A percentile compares a stretch with the other conserved stretches of the same genome.
phyloP scores from a whole-genome alignment of 2,113 vertebrate species.

The Todiramphus chloris region DNA sequence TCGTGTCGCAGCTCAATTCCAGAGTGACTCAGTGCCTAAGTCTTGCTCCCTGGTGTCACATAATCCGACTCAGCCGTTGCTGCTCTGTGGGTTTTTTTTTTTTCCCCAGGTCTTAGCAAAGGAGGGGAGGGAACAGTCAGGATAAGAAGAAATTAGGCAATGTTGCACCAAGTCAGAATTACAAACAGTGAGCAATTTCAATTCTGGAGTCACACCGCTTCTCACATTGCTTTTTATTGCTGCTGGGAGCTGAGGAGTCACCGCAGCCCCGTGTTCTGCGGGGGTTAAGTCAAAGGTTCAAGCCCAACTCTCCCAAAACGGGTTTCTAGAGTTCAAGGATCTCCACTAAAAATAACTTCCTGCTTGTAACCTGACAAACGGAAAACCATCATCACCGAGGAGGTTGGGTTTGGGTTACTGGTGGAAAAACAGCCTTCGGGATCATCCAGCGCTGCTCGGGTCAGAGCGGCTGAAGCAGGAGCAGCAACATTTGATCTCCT shows the following conservation, averaged over 20 bases:
- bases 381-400: neutral
- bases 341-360: constrained; percentile 48
- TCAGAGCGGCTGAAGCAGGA: neutral
- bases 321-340: constrained; percentile 27
- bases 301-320: neutral
- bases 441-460: neutral
- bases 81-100: neutral
- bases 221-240: neutral
- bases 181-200: neutral
- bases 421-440: neutral
- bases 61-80: neutral
- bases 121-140: neutral
- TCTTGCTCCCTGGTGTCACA: neutral
- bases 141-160: neutral
- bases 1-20: neutral
- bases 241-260: neutral
- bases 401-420: constrained; percentile 3
- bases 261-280: rapidly evolving
- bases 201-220: neutral
- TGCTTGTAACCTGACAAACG: neutral
- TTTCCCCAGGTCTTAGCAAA: neutral
- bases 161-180: neutral
- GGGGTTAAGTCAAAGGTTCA: neutral
- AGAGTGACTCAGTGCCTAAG: neutral
- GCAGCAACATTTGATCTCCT: neutral